phyloP scores from a whole-genome alignment of 53 echinoderm and acorn worm species.

The Paelopatides confundens region DNA sequence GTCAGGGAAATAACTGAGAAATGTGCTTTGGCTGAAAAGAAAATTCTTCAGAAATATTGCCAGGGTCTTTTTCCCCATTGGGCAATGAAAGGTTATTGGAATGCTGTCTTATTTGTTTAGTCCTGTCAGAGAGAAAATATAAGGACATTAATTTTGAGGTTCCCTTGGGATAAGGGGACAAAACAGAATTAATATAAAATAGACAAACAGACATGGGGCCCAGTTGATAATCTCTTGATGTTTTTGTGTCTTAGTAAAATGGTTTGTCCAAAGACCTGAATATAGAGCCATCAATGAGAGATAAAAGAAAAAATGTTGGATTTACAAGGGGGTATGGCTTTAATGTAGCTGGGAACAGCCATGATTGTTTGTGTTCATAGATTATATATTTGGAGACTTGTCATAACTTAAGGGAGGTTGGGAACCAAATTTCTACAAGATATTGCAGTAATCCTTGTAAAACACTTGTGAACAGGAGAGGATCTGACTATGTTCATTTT shows the following conservation, averaged over 20 bases:
- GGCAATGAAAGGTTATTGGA: constrained; percentile 39
- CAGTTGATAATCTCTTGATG: neutral
- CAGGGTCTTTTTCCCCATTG: constrained; percentile 27
- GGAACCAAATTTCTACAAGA: no score
- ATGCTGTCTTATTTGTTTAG: constrained; percentile 43
- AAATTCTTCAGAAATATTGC: constrained; percentile 4
- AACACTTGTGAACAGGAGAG: no score
- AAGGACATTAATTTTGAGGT: constrained; percentile 23
- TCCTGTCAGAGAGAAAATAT: constrained; percentile 15
- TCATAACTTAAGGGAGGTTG: no score
- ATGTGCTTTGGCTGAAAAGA: neutral
- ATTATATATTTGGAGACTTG: no score
- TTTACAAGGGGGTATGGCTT: no score
- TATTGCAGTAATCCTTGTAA: no score
- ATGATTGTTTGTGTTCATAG: no score
- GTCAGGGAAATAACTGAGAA: neutral
- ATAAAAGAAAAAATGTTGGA: neutral
- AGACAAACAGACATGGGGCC: neutral
- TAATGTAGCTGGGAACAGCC: no score
- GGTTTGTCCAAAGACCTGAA: neutral
- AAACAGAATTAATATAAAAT: neutral
- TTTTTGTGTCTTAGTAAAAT: neutral
- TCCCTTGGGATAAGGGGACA: neutral
- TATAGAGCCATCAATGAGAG: neutral
- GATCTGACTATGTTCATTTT: no score